phyloP scores from a whole-genome alignment of 2,888 invertebrate species.

The Linnaemya vulpina region DNA sequence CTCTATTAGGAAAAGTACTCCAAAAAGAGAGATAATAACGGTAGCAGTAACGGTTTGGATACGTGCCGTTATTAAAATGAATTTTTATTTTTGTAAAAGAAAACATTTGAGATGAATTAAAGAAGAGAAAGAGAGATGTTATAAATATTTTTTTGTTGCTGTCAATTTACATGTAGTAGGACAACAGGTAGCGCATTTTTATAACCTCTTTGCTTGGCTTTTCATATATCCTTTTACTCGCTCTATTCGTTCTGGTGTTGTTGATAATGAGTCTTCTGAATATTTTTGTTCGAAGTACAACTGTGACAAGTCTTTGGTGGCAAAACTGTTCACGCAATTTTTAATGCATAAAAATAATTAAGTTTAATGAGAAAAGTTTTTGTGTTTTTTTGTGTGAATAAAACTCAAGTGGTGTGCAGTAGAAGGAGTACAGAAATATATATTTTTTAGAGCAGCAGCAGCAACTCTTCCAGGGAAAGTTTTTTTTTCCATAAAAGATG shows the following conservation, averaged over 20 bases:
- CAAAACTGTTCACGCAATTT: slow-evolving; percentile 71
- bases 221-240: background rate
- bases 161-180: no score
- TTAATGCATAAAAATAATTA: slow-evolving; percentile 71
- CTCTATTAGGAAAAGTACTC: slow-evolving; percentile 1
- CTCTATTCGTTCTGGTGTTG: slow-evolving; percentile 8
- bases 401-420: slow-evolving; percentile 14
- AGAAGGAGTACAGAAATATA: background rate
- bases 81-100: no score
- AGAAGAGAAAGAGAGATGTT: no score
- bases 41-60: background rate
- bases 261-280: slow-evolving; percentile 50
- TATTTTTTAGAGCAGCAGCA: slow-evolving; percentile 6
- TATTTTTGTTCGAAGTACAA: slow-evolving; percentile 68
- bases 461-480: no score
- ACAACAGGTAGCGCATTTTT: background rate
- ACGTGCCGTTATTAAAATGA: background rate
- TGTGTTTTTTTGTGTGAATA: slow-evolving; percentile 52
- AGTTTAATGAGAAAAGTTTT: slow-evolving; percentile 72
- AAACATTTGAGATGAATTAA: background rate
- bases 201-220: slow-evolving; percentile 5
- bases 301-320: slow-evolving; percentile 70
- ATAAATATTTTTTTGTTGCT: no score
- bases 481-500: no score
- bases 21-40: background rate